These are phyloP conservation scores for Sarcophaga peregrina DNA, from an alignment of 1,140 invertebrate species.

Conservation along the genomic window DNA sequence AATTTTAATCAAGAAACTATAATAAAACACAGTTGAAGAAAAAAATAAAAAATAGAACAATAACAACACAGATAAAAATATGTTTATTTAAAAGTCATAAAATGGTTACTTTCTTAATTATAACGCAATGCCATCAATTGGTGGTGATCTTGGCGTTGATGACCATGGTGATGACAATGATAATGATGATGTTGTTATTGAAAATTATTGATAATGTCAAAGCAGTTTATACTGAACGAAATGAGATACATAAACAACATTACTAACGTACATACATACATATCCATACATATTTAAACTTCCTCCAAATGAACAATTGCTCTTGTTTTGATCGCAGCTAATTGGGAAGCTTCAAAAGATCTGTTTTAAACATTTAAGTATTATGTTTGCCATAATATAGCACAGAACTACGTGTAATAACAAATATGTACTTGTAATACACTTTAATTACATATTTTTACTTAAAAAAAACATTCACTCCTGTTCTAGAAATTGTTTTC, in stretches of 20 bases:
- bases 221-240: slow-evolving; percentile 9
- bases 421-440: too few relatives aligned
- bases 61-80: neutral
- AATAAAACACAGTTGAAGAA: neutral
- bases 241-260: neutral
- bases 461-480: too few relatives aligned
- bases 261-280: neutral
- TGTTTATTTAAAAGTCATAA: neutral
- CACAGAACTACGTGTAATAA: too few relatives aligned
- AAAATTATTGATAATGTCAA: slow-evolving; percentile 25
- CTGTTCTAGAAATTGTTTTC: too few relatives aligned
- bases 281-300: slow-evolving; percentile 12
- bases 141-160: neutral
- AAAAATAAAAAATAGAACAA: neutral
- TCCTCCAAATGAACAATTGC: neutral
- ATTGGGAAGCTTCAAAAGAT: too few relatives aligned
- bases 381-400: too few relatives aligned
- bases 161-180: neutral
- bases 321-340: too few relatives aligned
- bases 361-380: too few relatives aligned
- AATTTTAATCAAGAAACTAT: neutral
- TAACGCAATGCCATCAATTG: slow-evolving; percentile 12
- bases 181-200: slow-evolving; percentile 11
- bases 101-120: neutral
- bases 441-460: too few relatives aligned